phyloP scores from a whole-genome alignment of 2,888 invertebrate species.

The Apomyelois bistriatella region DNA sequence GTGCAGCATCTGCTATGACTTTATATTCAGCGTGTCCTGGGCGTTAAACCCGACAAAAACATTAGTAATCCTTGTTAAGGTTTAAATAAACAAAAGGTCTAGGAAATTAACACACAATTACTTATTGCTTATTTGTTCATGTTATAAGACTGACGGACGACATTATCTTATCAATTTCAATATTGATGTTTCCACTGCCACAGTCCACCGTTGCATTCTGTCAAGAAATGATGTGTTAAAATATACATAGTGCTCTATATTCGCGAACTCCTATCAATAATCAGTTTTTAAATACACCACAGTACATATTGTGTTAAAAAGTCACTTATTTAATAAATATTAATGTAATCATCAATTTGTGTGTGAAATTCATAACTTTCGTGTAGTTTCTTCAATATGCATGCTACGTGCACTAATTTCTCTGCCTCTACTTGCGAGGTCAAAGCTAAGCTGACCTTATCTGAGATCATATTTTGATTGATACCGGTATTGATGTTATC shows the following conservation, averaged over 20 bases:
- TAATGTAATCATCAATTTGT: not conserved
- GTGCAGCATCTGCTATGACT: constrained; percentile 15
- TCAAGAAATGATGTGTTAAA: constrained; percentile 25
- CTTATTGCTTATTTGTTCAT: constrained; percentile 37
- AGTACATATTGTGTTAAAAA: not conserved
- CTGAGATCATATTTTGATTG: constrained; percentile 12
- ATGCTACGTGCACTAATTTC: constrained; percentile 11
- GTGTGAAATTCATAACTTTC: not conserved
- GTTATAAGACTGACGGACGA: constrained; percentile 59
- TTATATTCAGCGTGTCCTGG: constrained; percentile 14
- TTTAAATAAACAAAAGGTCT: too few species aligned
- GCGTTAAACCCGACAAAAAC: constrained; percentile 14
- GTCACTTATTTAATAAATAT: not conserved
- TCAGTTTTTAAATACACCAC: too few species aligned
- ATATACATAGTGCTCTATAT: not conserved
- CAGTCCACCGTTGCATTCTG: constrained; percentile 37
- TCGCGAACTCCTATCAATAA: not conserved
- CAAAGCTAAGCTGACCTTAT: constrained; percentile 3
- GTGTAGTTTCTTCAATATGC: not conserved
- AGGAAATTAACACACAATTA: constrained; percentile 29
- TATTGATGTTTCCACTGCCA: constrained; percentile 50
- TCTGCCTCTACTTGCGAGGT: constrained; percentile 8
- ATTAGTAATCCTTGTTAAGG: constrained; percentile 18
- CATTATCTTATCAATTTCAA: constrained; percentile 64
- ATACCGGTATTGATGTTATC: constrained; percentile 14